Evolutionary conservation across 2,888 invertebrate species (phyloP).

Genomic region (Sinohyriopsis cumingii): DNA sequence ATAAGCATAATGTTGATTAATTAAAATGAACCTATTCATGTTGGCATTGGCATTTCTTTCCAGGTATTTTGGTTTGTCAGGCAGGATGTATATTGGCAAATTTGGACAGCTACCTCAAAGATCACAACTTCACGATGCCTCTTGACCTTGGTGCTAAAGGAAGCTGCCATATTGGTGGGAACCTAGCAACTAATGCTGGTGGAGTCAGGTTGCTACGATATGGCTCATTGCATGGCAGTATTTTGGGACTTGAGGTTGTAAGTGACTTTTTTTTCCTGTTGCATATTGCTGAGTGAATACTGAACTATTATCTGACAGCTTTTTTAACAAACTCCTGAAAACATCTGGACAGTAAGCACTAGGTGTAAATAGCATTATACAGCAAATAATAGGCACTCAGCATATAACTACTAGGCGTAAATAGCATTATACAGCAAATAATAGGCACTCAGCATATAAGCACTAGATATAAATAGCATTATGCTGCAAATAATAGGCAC

Average conservation of each 20-base stretch:
- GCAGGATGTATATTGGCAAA: slow-evolving; percentile 94
- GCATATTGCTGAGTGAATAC: neutral
- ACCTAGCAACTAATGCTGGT: slow-evolving; percentile 96
- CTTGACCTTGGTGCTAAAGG: slow-evolving; percentile 97
- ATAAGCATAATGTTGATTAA: neutral
- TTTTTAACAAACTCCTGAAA: neutral
- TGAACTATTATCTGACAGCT: neutral
- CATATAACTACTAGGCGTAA: neutral
- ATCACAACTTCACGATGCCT: slow-evolving; percentile 90
- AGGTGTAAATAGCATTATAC: neutral
- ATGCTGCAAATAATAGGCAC: too few species aligned
- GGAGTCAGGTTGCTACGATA: slow-evolving; percentile 94
- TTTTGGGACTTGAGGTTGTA: slow-evolving; percentile 93
- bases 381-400: too few species aligned
- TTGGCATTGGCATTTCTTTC: slow-evolving; percentile 3
- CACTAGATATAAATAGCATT: neutral
- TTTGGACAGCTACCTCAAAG: slow-evolving; percentile 83
- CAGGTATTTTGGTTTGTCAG: slow-evolving; percentile 79
- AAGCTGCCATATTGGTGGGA: slow-evolving; percentile 95
- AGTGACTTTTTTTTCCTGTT: slow-evolving; percentile 30
- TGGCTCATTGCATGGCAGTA: slow-evolving; percentile 93
- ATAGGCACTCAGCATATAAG: neutral
- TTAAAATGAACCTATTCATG: neutral
- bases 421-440: neutral
- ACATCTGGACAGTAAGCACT: neutral